Conservation (phyloP, 2,113 vertebrate species). For the Ia io region DNA sequence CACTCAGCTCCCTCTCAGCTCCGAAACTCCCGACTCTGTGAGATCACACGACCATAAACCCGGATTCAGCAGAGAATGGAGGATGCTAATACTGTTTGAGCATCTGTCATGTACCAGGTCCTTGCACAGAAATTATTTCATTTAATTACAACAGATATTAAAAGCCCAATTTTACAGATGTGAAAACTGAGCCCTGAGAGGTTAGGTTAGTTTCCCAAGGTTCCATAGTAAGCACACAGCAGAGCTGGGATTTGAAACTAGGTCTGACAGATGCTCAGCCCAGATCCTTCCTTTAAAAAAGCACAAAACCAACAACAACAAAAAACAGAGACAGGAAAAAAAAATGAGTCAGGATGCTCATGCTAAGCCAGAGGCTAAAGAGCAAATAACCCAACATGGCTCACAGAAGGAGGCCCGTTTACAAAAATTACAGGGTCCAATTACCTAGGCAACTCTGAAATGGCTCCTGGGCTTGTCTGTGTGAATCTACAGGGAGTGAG, state of each 20-base stretch:
- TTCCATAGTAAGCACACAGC: background rate
- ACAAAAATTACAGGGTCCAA: background rate
- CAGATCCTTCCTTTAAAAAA: background rate
- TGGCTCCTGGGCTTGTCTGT: background rate
- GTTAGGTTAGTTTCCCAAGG: background rate
- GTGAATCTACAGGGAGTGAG: background rate
- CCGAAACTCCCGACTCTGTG: background rate
- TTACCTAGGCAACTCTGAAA: background rate
- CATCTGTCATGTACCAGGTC: background rate
- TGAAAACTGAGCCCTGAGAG: background rate
- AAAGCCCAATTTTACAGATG: background rate
- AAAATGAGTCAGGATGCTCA: background rate
- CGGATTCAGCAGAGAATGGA: background rate
- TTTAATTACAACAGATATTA: background rate
- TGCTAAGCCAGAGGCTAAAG: background rate
- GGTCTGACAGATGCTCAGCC: background rate
- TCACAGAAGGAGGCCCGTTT: background rate
- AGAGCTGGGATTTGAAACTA: background rate
- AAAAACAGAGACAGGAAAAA: background rate
- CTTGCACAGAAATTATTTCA: background rate
- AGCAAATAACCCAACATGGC: background rate
- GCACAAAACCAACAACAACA: background rate
- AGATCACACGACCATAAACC: fast-evolving
- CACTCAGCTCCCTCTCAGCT: background rate
- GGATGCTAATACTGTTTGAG: background rate